Evolutionary conservation across 2,797 vertebrate genomes (phyloP).

Genomic region (Crypturellus tataupa): DNA sequence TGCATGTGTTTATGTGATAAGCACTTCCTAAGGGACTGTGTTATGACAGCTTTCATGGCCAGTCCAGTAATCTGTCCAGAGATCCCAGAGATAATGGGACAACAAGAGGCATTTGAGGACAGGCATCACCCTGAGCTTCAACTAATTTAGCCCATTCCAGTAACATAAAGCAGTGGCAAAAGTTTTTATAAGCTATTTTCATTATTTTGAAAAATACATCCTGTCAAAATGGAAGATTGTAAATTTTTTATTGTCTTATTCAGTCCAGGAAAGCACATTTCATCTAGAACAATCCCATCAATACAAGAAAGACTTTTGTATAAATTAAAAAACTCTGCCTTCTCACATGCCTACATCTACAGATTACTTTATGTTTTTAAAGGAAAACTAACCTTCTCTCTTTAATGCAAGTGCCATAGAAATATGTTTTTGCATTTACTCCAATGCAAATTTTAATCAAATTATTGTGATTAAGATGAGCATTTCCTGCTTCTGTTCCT

Average conservation of each 20-base stretch:
- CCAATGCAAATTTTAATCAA: neutral
- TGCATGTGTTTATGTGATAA: accelerated
- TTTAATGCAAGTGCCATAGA: neutral
- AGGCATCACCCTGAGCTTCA: accelerated
- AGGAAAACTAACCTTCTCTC: neutral
- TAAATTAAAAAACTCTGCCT: neutral
- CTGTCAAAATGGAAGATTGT: neutral
- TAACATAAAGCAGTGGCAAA: neutral
- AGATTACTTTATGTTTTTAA: neutral
- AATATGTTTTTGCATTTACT: neutral
- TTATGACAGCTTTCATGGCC: neutral
- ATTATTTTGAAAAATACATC: neutral
- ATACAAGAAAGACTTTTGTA: neutral
- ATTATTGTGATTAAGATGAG: neutral
- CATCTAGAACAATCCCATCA: neutral
- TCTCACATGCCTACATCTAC: neutral
- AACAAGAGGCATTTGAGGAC: neutral
- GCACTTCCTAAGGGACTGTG: neutral
- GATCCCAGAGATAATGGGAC: neutral
- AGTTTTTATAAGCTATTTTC: neutral
- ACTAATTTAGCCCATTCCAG: neutral
- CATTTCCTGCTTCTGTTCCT: neutral
- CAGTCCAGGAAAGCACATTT: neutral
- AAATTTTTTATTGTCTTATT: neutral
- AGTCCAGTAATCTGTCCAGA: neutral